Base-by-base conservation (phyloP, 2,888 invertebrate genomes). In the Heteropelma amictum region DNA sequence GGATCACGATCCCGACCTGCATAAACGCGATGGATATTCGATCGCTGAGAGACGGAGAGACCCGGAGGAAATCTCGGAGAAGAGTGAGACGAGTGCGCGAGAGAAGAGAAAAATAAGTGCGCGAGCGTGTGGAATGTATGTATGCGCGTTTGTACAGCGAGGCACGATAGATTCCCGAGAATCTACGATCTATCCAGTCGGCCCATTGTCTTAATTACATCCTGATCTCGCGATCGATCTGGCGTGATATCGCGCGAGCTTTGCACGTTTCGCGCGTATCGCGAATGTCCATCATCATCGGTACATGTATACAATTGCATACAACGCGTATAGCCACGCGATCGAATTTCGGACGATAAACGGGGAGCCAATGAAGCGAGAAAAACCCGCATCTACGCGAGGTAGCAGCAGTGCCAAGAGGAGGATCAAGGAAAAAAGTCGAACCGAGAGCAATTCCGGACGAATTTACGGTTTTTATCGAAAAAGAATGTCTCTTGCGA, bases 181-280 rank as follows among this genome's bases (percentile, higher is more conserved):
- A 77, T 75, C 69, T 45, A 45, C 45, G 33, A 64, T 70, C 61
- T 12, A 61, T 5, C 60, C 54, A 42, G 45, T 33, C 70, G 63
- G 47, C 7, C 54, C 61, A 78, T 78, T 78, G 76, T 78, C 68
- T 76, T 78, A 74, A 76, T 78, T 77, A 74, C 73, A 71, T 78
- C 63, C 63, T 54, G 53, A 73, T 71, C 40, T 54, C 70, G 61
- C 63, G 71, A 77, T 77, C 65, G 40, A 64, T 64, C 58, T 14
- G 47, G 23, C 49, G 38, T 38, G 54, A 64, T 56, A 54, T 56
- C 53, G 12, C 5, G 35, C 19, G 38, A 71, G 54, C 45, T 56
- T 21, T 21, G 56, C 71, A 56, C 63, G 71, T 35, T 35, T 64
- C 26, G 45, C 67, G 2, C 4, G 14, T 56, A 47, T 28, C 45